These are phyloP conservation scores for Galendromus occidentalis DNA, from an alignment of 1,140 invertebrate genomes.

Conservation along the genomic window DNA sequence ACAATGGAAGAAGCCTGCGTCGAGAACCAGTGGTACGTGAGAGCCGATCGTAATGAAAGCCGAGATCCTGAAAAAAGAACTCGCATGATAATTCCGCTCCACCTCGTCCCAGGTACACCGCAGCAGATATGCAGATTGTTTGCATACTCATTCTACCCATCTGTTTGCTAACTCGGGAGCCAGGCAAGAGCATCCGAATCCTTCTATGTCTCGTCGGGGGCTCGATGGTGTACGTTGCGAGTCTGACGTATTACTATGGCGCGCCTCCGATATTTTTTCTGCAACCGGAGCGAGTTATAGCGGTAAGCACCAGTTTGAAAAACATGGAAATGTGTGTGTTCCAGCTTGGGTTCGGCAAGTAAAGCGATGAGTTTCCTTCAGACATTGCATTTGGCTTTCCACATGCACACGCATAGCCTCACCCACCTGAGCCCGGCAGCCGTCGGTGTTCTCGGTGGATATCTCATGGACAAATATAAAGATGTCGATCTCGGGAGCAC, in stretches of 20 bases:
- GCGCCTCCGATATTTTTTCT: background rate
- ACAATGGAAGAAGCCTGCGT: background rate
- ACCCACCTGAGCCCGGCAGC: background rate
- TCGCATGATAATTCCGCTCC: too few species aligned
- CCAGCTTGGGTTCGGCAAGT: background rate
- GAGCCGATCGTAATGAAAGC: too few species aligned
- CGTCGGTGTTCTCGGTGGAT: background rate
- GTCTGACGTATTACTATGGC: background rate
- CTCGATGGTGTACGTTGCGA: background rate
- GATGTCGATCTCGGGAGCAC: background rate
- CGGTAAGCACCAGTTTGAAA: too few species aligned
- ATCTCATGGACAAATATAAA: background rate
- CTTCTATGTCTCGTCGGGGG: background rate
- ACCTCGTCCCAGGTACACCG: conserved; percentile 4
- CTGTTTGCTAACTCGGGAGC: background rate
- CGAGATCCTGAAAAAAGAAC: too few species aligned
- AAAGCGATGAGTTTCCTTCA: too few species aligned
- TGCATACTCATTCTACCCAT: background rate
- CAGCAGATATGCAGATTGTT: background rate
- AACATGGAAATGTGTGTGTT: background rate
- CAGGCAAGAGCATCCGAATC: background rate
- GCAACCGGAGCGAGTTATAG: too few species aligned
- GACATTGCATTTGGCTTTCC: background rate
- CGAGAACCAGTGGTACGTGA: background rate
- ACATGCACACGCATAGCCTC: background rate